phyloP scores from a whole-genome alignment of 2,888 invertebrate genomes.

The Resseliella maxima region DNA sequence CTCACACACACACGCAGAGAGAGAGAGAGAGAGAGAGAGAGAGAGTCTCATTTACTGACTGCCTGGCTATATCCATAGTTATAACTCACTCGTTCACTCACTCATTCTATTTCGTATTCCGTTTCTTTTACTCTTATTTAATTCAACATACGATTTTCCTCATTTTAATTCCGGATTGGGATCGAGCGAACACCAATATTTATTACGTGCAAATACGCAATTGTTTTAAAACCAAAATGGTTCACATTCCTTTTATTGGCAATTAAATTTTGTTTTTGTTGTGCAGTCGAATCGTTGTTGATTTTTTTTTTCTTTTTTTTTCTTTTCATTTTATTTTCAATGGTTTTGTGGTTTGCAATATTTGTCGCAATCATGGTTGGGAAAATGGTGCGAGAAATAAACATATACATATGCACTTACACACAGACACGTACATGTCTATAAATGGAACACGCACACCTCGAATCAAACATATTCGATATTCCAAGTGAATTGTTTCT shows the following conservation, averaged over 20 bases:
- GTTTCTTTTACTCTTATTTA: too few species aligned
- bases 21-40: too few species aligned
- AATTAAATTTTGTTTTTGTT: background rate
- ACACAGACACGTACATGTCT: background rate
- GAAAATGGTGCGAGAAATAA: background rate
- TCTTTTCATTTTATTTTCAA: background rate
- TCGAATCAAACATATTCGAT: constrained; percentile 10
- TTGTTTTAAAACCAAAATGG: constrained; percentile 8
- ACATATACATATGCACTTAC: background rate
- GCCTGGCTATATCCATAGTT: too few species aligned
- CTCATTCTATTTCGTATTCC: too few species aligned
- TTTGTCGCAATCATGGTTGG: background rate
- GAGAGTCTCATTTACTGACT: too few species aligned
- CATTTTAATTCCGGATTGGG: too few species aligned
- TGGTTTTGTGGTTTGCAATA: background rate
- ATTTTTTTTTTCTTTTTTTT: too few species aligned
- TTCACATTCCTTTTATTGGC: constrained; percentile 7
- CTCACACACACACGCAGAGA: too few species aligned
- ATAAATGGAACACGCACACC: background rate
- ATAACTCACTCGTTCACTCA: too few species aligned
- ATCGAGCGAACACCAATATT: background rate
- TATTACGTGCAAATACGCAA: constrained; percentile 8
- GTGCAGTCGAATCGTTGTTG: too few species aligned
- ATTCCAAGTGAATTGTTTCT: constrained; percentile 25
- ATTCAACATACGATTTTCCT: too few species aligned